phyloP scores from a whole-genome alignment of 2,888 invertebrate species.

The Platycheirus rosarum region DNA sequence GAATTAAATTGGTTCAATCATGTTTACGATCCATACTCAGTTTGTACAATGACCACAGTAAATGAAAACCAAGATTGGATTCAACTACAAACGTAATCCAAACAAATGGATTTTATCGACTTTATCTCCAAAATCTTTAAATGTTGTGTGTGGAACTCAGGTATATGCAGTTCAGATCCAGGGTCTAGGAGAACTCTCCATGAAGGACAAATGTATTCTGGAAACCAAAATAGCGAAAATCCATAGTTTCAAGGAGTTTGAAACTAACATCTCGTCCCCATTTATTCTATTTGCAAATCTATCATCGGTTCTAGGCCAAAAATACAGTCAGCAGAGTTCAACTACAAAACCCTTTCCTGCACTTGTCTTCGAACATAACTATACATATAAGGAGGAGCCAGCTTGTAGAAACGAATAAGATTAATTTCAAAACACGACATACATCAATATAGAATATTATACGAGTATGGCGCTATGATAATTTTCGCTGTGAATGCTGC shows the following conservation, averaged over 20 bases:
- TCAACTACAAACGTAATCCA: neutral
- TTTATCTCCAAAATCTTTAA: neutral
- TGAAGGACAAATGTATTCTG: neutral
- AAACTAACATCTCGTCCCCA: neutral
- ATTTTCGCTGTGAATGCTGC: neutral
- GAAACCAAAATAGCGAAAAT: neutral
- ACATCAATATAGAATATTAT: constrained; percentile 1
- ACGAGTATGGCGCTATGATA: neutral
- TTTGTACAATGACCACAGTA: neutral
- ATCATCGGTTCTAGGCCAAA: neutral
- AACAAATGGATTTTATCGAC: neutral
- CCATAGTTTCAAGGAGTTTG: neutral
- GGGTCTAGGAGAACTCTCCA: neutral
- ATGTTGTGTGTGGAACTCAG: neutral
- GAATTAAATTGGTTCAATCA: too few relatives aligned
- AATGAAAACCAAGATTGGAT: neutral
- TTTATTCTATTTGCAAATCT: neutral
- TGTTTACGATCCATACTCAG: neutral
- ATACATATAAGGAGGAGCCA: neutral
- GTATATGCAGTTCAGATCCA: neutral
- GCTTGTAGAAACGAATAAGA: neutral
- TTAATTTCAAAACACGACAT: neutral
- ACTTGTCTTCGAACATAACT: neutral
- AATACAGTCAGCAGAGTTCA: neutral
- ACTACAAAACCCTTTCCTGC: neutral